These are phyloP conservation scores for Sebastes cheni DNA, from an alignment of 2,797 vertebrate genomes.

Conservation along the genomic window DNA sequence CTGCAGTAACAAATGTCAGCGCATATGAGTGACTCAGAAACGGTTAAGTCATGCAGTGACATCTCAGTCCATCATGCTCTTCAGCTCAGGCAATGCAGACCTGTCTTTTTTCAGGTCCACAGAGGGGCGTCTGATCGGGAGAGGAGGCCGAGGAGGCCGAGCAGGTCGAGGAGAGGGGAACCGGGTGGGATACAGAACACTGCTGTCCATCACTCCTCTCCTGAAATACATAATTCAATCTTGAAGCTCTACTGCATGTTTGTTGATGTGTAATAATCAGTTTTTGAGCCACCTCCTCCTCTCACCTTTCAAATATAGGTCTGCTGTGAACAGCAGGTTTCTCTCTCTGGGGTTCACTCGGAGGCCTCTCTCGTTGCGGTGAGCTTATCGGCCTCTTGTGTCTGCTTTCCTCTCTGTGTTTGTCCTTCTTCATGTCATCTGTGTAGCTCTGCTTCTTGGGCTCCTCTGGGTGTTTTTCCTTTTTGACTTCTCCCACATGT, in stretches of 20 bases:
- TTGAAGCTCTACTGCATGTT: conserved; percentile 28
- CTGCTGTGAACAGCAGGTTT: conserved; percentile 47
- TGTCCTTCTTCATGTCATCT: conserved; percentile 45
- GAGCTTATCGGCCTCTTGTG: conserved; percentile 24
- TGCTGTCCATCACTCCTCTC: conserved; percentile 80
- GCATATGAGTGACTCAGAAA: conserved; percentile 2
- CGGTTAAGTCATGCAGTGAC: conserved; percentile 38
- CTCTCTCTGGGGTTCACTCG: conserved; percentile 33
- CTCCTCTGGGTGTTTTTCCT: conserved; percentile 56
- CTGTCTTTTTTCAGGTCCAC: conserved; percentile 76
- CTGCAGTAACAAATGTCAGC: conserved; percentile 26
- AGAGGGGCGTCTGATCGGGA: conserved; percentile 60
- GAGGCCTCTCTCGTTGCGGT: conserved; percentile 13
- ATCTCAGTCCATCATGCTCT: not conserved
- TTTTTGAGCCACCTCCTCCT: not conserved
- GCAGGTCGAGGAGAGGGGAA: conserved; percentile 68
- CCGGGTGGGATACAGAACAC: conserved; percentile 70
- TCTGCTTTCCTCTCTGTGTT: conserved; percentile 33
- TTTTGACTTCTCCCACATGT: conserved; percentile 51
- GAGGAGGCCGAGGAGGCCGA: conserved; percentile 37
- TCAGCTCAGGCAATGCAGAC: conserved; percentile 37
- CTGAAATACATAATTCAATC: conserved; percentile 62
- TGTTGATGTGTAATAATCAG: not conserved
- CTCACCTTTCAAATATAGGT: conserved; percentile 77
- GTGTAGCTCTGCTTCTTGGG: conserved; percentile 50